These are phyloP conservation scores for Congeria kusceri DNA, from an alignment of 2,888 invertebrate species.

Conservation along the genomic window DNA sequence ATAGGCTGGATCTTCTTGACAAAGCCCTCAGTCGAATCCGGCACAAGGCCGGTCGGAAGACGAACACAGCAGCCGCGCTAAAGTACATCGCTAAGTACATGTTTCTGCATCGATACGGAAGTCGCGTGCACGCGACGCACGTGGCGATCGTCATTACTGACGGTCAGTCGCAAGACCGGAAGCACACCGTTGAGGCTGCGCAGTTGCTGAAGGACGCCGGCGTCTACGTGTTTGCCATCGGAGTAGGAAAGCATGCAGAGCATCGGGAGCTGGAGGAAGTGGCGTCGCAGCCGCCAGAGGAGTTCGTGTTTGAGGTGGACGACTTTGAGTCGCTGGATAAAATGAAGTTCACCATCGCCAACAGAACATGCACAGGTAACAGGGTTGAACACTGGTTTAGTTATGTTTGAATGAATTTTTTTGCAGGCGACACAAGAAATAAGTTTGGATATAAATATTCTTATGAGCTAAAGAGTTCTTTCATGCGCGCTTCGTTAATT, in stretches of 20 bases:
- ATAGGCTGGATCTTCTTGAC: constrained; percentile 43
- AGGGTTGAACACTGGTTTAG: too few relatives aligned
- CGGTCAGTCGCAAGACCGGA: constrained; percentile 63
- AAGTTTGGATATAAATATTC: too few relatives aligned
- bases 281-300: constrained; percentile 47
- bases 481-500: too few relatives aligned
- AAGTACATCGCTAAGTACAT: constrained; percentile 58
- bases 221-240: constrained; percentile 68
- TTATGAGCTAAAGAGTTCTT: too few relatives aligned
- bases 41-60: constrained; percentile 54
- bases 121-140: constrained; percentile 53
- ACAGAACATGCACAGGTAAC: constrained; percentile 54
- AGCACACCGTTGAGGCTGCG: constrained; percentile 55
- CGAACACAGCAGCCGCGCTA: constrained; percentile 62
- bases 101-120: constrained; percentile 64
- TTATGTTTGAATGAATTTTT: too few relatives aligned
- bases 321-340: constrained; percentile 50
- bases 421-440: too few relatives aligned
- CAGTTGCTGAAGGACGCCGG: constrained; percentile 47
- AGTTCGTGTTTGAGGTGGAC: constrained; percentile 51
- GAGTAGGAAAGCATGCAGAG: constrained; percentile 62
- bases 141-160: constrained; percentile 70
- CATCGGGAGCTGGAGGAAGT: constrained; percentile 50
- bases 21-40: constrained; percentile 56
- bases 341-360: constrained; percentile 51